Base-by-base conservation (phyloP, 2,113 vertebrate genomes). In the Vireo altiloquus region DNA sequence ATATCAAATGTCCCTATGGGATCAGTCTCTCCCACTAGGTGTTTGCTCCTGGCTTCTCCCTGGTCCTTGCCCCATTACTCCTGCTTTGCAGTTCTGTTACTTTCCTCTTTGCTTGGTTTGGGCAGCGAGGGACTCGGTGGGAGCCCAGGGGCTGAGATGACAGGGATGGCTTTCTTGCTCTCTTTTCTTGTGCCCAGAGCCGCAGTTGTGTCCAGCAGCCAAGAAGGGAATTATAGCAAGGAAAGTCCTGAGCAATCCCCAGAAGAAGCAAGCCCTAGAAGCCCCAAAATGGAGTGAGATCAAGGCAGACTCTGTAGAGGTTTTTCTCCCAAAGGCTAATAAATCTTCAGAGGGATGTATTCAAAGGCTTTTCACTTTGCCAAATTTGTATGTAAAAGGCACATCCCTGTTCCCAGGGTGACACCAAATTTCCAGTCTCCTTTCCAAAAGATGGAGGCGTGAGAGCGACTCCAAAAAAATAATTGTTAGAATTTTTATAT, bases 371-470 rank as follows among this genome's bases (percentile, higher is more conserved):
- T 91, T 83, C 31, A 56, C 54, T 95, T 90, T 31, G 64, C 64
- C 88, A 87, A 20, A 89, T 75, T 80, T 81, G 68, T 33, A 78
- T 78, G 82, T 47, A 68, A 90, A 94, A 93, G 35, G 60, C 79
- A 90, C 56, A 92, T 94, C 64, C 37, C 60, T 37, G 28, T 81
- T 94, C 90, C 77, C 85, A 84, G 80, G 44, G 47, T 81, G 79
- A 96, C 72, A 88, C 85, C 88, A 35, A 78, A 95, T 95, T 96
- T 96, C 90, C 92, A 93, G 40, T 72, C 28, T 52, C 30, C 49
- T 89, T 85, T 95, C 88, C 82, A 92, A 72, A 71, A 64, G 64
- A 85, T 85, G 91, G 71, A 92, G 70, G 81, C 9, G 1, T 82
- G 52, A 91, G 54, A 94, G 28, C 3, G 1, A 37, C 71, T 90